A percentile compares a stretch with the other conserved stretches of the same genome.
These are phyloP conservation scores for Temnothorax rugatulus DNA, from an alignment of 2,888 invertebrate genomes.

Conservation along the genomic window DNA sequence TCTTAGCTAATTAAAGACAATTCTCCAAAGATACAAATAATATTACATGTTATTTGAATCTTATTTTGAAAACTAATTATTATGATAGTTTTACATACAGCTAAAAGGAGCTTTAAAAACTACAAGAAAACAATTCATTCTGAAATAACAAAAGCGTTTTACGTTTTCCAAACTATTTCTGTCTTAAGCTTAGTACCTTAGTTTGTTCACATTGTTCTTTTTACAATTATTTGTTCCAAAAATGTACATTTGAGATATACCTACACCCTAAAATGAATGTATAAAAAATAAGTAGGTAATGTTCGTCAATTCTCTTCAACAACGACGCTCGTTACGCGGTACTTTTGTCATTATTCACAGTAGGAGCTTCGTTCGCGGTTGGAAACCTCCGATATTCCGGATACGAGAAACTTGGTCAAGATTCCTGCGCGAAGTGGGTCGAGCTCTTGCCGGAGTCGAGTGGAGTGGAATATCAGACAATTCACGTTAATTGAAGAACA, in stretches of 20 bases:
- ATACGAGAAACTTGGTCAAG: constrained; percentile 67
- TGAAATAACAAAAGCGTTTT: background rate
- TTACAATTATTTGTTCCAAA: background rate
- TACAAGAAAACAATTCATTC: background rate
- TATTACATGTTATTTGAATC: background rate
- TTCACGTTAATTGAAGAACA: constrained; percentile 74
- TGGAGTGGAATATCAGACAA: constrained; percentile 38
- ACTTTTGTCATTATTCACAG: constrained; percentile 4
- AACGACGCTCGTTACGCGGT: constrained; percentile 12
- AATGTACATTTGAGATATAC: background rate
- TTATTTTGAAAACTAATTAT: constrained; percentile 1
- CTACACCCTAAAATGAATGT: background rate
- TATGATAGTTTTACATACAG: background rate
- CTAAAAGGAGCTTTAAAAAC: background rate
- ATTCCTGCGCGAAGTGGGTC: constrained; percentile 63
- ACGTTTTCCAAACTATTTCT: background rate
- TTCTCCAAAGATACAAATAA: background rate
- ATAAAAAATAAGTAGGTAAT: constrained; percentile 6
- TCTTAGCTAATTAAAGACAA: constrained; percentile 29
- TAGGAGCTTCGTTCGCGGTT: constrained; percentile 34
- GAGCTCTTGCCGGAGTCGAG: constrained; percentile 55
- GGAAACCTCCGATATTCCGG: constrained; percentile 43
- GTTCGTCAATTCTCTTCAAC: background rate
- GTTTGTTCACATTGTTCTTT: background rate
- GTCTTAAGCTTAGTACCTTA: background rate